Conservation (phyloP, 2,797 vertebrate species). For the Peromyscus attwateri region DNA sequence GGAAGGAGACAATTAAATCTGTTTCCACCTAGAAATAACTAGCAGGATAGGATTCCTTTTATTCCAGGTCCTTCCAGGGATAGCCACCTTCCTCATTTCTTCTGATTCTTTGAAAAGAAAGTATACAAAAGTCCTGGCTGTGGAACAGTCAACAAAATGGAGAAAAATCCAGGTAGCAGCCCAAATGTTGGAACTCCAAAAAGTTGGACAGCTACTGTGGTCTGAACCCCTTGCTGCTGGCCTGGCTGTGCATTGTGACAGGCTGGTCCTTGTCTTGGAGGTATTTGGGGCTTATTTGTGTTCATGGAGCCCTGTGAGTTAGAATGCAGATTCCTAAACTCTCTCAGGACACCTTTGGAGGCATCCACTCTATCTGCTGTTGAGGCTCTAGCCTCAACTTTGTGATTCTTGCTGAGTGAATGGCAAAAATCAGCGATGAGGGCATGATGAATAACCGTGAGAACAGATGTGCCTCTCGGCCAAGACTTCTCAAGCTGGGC, state of each 20-base stretch:
- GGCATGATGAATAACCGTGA: not conserved
- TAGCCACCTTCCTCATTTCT: not conserved
- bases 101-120: slow-evolving; percentile 33
- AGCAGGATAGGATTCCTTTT: not conserved
- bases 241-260: not conserved
- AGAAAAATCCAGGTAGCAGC: not conserved
- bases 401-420: not conserved
- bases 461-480: not conserved
- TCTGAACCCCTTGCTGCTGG: not conserved
- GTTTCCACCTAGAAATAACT: not conserved
- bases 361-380: not conserved
- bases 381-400: not conserved
- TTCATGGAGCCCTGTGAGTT: too few species aligned
- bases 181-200: not conserved
- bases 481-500: not conserved
- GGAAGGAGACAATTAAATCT: not conserved
- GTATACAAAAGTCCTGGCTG: not conserved
- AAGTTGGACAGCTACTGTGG: not conserved
- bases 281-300: not conserved
- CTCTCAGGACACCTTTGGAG: not conserved
- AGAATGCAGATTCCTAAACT: not conserved
- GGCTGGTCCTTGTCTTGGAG: not conserved
- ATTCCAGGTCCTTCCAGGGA: not conserved
- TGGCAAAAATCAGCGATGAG: not conserved
- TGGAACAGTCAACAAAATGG: not conserved